A percentile compares a stretch with the other conserved stretches of the same genome.
These are phyloP conservation scores for Chrysemys picta DNA, from an alignment of 2,113 vertebrate genomes.

Conservation along the genomic window DNA sequence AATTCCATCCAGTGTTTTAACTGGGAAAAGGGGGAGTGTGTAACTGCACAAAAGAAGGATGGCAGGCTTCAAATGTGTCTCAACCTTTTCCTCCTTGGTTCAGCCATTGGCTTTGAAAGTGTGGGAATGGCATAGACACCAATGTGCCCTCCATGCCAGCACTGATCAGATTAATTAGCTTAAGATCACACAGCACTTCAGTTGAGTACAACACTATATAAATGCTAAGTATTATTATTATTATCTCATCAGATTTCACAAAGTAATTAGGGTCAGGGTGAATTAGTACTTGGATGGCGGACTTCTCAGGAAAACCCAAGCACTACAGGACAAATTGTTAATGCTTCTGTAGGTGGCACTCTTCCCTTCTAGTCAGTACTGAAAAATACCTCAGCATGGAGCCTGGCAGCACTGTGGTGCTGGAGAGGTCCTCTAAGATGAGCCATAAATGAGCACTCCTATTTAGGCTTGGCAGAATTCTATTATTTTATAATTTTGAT, in stretches of 20 bases:
- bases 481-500: background rate
- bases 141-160: background rate
- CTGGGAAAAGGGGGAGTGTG: background rate
- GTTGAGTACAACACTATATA: background rate
- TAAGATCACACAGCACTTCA: background rate
- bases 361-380: background rate
- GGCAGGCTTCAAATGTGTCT: background rate
- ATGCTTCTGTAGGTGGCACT: background rate
- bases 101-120: background rate
- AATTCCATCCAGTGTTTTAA: background rate
- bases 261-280: background rate
- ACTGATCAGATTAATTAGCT: conserved; percentile 4
- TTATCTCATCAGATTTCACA: background rate
- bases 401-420: background rate
- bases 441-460: background rate
- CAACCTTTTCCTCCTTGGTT: background rate
- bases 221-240: background rate
- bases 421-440: background rate
- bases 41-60: background rate
- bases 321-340: background rate
- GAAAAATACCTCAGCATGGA: background rate
- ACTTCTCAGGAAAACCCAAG: background rate
- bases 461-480: background rate
- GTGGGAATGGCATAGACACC: background rate
- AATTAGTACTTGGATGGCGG: background rate